Conservation (phyloP, 2,113 vertebrate genomes). For the Camelus dromedarius region DNA sequence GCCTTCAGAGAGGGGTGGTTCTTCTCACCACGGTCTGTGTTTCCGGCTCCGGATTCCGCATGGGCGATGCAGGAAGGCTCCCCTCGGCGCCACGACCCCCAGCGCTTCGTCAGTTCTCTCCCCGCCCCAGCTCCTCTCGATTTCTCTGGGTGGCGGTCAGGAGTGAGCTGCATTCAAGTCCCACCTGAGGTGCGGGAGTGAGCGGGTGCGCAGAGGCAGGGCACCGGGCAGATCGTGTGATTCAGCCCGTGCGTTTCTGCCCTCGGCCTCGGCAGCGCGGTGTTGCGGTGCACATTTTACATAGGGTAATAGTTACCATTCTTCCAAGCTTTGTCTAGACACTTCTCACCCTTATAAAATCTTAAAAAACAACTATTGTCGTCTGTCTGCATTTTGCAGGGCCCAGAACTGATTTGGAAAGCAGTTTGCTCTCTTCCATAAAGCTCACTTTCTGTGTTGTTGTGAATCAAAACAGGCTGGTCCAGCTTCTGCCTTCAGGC, state of each 20-base stretch:
- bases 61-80: accelerated
- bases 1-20: too few species aligned
- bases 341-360: not conserved
- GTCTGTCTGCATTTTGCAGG: accelerated
- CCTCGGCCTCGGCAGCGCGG: not conserved
- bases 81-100: accelerated
- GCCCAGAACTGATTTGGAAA: not conserved
- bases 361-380: not conserved
- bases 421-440: accelerated
- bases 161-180: not conserved
- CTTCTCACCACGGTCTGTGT: accelerated
- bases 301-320: not conserved
- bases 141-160: not conserved
- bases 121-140: accelerated
- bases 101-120: not conserved
- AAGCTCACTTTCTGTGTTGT: not conserved
- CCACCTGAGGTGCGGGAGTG: accelerated
- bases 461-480: not conserved
- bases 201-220: accelerated
- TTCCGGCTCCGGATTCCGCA: not conserved
- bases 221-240: accelerated
- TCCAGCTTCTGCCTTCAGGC: accelerated
- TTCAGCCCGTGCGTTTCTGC: not conserved
- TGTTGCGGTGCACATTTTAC: not conserved
- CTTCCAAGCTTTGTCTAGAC: not conserved